These are phyloP conservation scores for Dysmachus trigonus DNA, from an alignment of 2,888 invertebrate species.

Conservation along the genomic window DNA sequence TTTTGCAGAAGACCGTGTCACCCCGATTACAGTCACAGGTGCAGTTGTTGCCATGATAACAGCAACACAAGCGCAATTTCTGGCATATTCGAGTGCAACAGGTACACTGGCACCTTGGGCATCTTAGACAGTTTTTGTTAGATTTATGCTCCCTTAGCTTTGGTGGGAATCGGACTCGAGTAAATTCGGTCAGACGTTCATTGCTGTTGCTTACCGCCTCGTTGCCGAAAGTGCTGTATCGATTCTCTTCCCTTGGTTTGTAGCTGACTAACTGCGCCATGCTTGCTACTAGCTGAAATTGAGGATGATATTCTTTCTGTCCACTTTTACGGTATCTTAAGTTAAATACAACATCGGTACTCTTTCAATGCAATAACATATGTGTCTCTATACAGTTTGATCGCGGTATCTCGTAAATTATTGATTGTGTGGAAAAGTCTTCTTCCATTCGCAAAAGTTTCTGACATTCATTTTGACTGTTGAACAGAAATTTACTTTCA, in stretches of 20 bases:
- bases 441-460: not conserved
- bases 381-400: not conserved
- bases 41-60: conserved; percentile 43
- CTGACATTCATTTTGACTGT: not conserved
- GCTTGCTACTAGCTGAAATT: not conserved
- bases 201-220: conserved; percentile 34
- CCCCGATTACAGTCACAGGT: conserved; percentile 48
- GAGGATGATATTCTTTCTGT: not conserved
- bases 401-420: not conserved
- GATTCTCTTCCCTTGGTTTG: conserved; percentile 51
- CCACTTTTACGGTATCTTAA: not conserved
- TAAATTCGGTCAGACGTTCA: conserved; percentile 33
- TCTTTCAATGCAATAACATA: not conserved
- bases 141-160: conserved; percentile 43
- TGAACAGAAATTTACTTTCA: not conserved
- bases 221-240: conserved; percentile 51
- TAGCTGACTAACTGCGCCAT: conserved; percentile 53
- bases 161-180: conserved; percentile 34
- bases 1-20: not conserved
- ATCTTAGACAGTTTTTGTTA: conserved; percentile 36
- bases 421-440: not conserved
- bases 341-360: not conserved
- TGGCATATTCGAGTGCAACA: conserved; percentile 40
- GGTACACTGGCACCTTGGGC: conserved; percentile 50
- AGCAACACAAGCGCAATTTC: conserved; percentile 15